A percentile compares a stretch with the other conserved stretches of the same genome.
Evolutionary conservation across 2,797 vertebrate species (phyloP).

Genomic region (Eulemur albifrons): DNA sequence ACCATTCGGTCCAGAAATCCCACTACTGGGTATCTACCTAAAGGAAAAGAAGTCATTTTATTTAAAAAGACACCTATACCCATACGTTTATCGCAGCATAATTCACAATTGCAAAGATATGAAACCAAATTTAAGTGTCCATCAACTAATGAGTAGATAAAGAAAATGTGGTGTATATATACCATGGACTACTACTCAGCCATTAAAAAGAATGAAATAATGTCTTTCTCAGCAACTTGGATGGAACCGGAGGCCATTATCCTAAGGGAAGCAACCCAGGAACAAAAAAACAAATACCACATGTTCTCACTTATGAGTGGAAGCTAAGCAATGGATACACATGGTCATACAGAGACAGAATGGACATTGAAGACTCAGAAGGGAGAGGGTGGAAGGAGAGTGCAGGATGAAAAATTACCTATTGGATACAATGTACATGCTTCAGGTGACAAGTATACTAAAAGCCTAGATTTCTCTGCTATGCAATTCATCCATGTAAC

Average conservation of each 20-base stretch:
- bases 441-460: background rate
- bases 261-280: background rate
- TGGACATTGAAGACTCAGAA: background rate
- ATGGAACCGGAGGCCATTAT: background rate
- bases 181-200: background rate
- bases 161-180: background rate
- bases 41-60: background rate
- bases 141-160: background rate
- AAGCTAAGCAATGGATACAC: background rate
- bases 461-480: background rate
- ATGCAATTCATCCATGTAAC: background rate
- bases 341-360: background rate
- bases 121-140: background rate
- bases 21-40: background rate
- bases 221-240: background rate
- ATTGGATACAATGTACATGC: background rate
- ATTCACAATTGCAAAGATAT: background rate
- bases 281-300: background rate
- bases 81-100: background rate
- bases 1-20: background rate
- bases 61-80: background rate
- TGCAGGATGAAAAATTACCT: background rate
- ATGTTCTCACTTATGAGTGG: background rate
- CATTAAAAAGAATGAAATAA: background rate
- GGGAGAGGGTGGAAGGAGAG: background rate